Percentiles rank a stretch among this genome's conserved stretches.
phyloP scores from a whole-genome alignment of 2,797 vertebrate species.

The Ptychobarbus kaznakovi region DNA sequence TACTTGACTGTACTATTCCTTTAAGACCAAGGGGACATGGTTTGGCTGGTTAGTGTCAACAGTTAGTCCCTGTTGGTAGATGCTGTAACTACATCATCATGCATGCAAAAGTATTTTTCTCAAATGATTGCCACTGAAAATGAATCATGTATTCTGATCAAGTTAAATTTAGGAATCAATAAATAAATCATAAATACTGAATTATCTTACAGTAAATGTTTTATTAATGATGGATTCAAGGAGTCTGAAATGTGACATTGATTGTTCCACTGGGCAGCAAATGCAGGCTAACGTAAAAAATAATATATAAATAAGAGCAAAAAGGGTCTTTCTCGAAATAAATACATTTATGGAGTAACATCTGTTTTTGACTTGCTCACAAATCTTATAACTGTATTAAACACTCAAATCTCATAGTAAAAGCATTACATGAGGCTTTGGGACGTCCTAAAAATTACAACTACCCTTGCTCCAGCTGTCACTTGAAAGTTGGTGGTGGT shows the following conservation, averaged over 20 bases:
- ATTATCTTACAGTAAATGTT: not conserved
- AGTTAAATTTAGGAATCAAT: not conserved
- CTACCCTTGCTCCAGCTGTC: conserved; percentile 85
- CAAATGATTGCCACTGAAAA: not conserved
- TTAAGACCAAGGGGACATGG: not conserved
- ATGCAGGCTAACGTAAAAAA: not conserved
- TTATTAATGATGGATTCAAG: not conserved
- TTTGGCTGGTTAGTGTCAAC: conserved; percentile 15
- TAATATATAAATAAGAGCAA: not conserved
- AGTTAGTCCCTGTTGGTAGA: not conserved
- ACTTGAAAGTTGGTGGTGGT: conserved; percentile 68
- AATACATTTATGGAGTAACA: not conserved
- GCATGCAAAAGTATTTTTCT: not conserved
- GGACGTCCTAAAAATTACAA: conserved; percentile 76
- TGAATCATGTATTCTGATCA: not conserved
- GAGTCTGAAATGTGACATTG: not conserved
- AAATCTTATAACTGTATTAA: not conserved
- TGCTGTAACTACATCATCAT: not conserved
- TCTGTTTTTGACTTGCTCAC: not conserved
- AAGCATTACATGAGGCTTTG: conserved; percentile 31
- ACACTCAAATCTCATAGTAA: not conserved
- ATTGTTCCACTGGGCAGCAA: not conserved
- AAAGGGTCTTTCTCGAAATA: not conserved
- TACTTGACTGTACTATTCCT: not conserved
- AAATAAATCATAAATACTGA: not conserved